Percentiles rank a stretch among this genome's conserved stretches.
These are phyloP conservation scores for Coluber constrictor DNA, from an alignment of 2,797 vertebrate species.

Conservation along the genomic window DNA sequence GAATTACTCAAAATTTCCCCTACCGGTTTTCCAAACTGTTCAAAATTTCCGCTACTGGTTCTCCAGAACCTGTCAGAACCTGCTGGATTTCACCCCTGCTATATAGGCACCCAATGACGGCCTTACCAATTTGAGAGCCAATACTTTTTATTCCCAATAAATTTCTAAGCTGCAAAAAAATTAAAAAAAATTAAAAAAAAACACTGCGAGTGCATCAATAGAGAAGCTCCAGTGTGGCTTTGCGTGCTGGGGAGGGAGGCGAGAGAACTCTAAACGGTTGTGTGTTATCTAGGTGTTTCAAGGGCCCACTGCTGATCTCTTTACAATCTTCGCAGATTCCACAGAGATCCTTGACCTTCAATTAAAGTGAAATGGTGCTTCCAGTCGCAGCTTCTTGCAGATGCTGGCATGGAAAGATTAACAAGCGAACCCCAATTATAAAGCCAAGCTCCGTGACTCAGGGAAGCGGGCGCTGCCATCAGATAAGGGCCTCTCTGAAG, in stretches of 20 bases:
- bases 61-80: too few species aligned
- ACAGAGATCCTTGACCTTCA: constrained; percentile 32
- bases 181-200: too few species aligned
- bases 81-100: too few species aligned
- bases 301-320: constrained; percentile 4
- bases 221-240: neutral
- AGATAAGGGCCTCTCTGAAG: neutral
- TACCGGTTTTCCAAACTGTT: too few species aligned
- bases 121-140: neutral
- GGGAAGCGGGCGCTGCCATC: neutral
- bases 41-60: too few species aligned
- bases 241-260: neutral
- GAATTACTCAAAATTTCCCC: too few species aligned
- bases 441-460: constrained; percentile 1
- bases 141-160: neutral
- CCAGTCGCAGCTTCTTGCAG: neutral
- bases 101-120: neutral
- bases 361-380: constrained; percentile 25
- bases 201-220: fast-evolving
- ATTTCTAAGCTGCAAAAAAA: neutral
- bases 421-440: constrained; percentile 17
- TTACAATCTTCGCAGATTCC: constrained; percentile 11
- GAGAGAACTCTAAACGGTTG: neutral
- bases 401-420: constrained; percentile 8
- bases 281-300: constrained; percentile 4